Base-by-base conservation (phyloP, 2,888 invertebrate genomes). In the Melieria crassipennis region DNA sequence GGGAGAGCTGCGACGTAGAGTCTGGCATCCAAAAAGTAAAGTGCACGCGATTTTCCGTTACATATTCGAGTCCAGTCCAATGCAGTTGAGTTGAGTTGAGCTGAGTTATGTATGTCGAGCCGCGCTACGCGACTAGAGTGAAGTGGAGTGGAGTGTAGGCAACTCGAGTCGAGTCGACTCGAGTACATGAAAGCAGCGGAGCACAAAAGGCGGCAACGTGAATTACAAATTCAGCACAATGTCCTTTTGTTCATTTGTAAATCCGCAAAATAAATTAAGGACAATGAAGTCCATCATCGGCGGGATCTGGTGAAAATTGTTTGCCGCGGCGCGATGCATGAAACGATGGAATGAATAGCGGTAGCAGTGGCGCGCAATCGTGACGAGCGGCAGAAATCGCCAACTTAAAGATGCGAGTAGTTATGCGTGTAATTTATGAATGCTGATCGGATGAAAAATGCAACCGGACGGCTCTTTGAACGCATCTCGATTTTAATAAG, bases 151-250 rank as follows among this genome's bases (percentile, higher is more conserved):
- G 30, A 30, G 30, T 30, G 2, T 30, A 30, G 30, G 3, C 30
- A 30, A 30, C 30, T 30, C 30, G 16, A 16, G 16, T 16, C 16
- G 16, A 16, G 16, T 16, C 16, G n/a, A 30, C 30, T 30, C 30
- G 30, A 30, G 30, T 30, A 30, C 2, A 30, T 30, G 30, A 30
- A 30, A 30, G 30, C 3, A 30, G 30, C 30, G 30, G 30, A 65
- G 66, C 74, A 75, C 69, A 73, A 75, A 72, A 71, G 75, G 73
- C 68, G 73, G 74, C 61, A 72, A 78, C 76, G 66, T 71, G 75
- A 75, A 76, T 77, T 76, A 75, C 76, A 76, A 76, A 78, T 76
- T 76, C 76, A 75, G 75, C 75, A 75, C 73, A 77, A 75, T 78
- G 75, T 78, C 66, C 73, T 73, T 75, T 75, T 79, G 72, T 77